Percentiles rank a stretch among this genome's conserved stretches.
Conservation (phyloP, 2,113 vertebrate genomes). For the Syngnathus floridae region DNA sequence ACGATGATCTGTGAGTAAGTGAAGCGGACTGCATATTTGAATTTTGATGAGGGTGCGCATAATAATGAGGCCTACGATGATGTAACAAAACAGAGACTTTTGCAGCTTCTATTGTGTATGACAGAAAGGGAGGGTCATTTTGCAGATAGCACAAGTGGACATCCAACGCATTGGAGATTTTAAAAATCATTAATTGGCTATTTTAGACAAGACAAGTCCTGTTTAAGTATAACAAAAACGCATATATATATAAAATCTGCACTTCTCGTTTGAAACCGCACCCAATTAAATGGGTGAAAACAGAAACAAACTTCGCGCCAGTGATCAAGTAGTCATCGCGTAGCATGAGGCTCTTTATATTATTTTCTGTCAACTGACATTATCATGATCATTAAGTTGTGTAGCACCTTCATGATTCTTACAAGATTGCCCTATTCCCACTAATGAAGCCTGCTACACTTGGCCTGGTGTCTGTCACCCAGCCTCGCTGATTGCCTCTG, state of each 20-base stretch:
- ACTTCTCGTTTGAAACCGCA: too few species aligned
- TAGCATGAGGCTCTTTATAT: conserved; percentile 31
- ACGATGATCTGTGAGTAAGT: conserved; percentile 38
- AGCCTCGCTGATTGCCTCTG: conserved; percentile 36
- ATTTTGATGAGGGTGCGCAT: conserved; percentile 48
- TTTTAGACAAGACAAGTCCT: conserved; percentile 27
- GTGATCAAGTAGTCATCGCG: conserved; percentile 10
- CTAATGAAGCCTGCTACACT: conserved; percentile 39
- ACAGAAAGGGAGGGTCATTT: not conserved
- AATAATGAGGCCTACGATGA: conserved; percentile 36
- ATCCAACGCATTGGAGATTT: not conserved
- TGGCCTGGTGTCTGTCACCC: conserved; percentile 34
- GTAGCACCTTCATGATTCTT: conserved; percentile 34
- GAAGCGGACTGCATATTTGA: conserved; percentile 54
- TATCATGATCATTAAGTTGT: conserved; percentile 33
- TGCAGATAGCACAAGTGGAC: not conserved
- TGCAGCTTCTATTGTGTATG: conserved; percentile 32
- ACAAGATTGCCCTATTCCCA: conserved; percentile 36
- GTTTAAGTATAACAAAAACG: not conserved
- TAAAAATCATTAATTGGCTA: conserved; percentile 32
- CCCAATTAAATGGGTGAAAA: too few species aligned
- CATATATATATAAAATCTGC: too few species aligned
- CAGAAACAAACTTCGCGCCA: not conserved
- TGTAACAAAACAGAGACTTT: conserved; percentile 47
- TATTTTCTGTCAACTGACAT: conserved; percentile 33